Evolutionary conservation across 2,113 vertebrate species (phyloP).

Genomic region (Crotalus tigris): DNA sequence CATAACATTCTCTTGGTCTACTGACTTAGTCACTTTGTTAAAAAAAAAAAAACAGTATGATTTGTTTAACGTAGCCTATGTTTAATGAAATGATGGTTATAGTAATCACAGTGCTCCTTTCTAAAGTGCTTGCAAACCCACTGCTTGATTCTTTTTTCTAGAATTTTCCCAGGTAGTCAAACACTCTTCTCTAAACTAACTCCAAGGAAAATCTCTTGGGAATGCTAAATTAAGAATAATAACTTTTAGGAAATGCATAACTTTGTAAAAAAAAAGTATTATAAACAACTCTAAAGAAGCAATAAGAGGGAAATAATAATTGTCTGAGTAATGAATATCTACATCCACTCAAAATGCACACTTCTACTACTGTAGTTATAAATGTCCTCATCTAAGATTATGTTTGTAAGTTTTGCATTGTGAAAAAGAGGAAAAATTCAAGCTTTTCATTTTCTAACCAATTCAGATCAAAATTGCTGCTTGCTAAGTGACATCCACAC

Average conservation of each 20-base stretch:
- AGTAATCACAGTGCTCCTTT: background rate
- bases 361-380: background rate
- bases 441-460: background rate
- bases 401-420: background rate
- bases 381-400: background rate
- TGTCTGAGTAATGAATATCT: background rate
- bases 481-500: background rate
- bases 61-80: background rate
- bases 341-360: background rate
- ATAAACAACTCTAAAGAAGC: background rate
- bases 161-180: background rate
- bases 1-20: background rate
- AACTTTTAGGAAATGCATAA: background rate
- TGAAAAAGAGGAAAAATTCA: background rate
- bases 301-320: background rate
- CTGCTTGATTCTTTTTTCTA: background rate
- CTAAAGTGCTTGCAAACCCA: background rate
- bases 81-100: background rate
- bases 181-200: background rate
- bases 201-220: background rate
- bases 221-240: background rate
- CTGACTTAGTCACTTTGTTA: background rate
- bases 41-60: background rate
- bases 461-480: background rate
- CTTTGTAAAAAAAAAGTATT: background rate